Percentiles rank a stretch among this genome's conserved stretches.
These are phyloP conservation scores for Gonioctena quinquepunctata DNA, from an alignment of 1,140 invertebrate species.

Conservation along the genomic window DNA sequence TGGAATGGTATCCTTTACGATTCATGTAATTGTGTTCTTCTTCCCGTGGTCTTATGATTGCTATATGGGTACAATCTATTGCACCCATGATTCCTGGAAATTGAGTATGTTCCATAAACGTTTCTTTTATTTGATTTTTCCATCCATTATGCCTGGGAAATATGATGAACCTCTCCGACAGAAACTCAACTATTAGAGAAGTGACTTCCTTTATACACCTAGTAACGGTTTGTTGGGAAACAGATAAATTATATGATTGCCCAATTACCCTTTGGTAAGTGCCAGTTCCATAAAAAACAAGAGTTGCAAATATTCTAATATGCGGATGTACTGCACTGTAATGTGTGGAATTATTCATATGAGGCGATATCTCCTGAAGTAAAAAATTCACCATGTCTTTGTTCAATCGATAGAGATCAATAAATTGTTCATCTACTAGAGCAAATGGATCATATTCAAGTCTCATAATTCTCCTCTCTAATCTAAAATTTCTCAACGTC, in stretches of 20 bases:
- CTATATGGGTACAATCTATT: background rate
- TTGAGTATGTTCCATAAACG: background rate
- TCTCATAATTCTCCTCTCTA: too few species aligned
- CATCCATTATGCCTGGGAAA: background rate
- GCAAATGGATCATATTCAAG: too few species aligned
- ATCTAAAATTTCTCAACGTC: too few species aligned
- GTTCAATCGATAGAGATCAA: too few species aligned
- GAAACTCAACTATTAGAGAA: background rate
- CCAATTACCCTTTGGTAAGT: background rate
- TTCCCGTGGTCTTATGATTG: background rate
- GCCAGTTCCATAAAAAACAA: background rate
- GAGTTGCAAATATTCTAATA: background rate
- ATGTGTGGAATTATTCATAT: background rate
- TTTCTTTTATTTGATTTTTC: background rate
- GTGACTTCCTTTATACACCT: background rate
- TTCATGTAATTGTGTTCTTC: background rate
- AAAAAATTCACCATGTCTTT: too few species aligned
- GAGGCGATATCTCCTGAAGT: too few species aligned
- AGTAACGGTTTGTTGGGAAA: background rate
- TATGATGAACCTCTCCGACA: background rate
- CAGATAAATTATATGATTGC: background rate
- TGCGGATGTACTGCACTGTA: background rate
- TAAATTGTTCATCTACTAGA: too few species aligned
- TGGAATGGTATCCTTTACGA: constrained; percentile 3
- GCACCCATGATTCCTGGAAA: background rate